Evolutionary conservation across 2,888 invertebrate genomes (phyloP).

Genomic region (Drosophila macrothrix): DNA sequence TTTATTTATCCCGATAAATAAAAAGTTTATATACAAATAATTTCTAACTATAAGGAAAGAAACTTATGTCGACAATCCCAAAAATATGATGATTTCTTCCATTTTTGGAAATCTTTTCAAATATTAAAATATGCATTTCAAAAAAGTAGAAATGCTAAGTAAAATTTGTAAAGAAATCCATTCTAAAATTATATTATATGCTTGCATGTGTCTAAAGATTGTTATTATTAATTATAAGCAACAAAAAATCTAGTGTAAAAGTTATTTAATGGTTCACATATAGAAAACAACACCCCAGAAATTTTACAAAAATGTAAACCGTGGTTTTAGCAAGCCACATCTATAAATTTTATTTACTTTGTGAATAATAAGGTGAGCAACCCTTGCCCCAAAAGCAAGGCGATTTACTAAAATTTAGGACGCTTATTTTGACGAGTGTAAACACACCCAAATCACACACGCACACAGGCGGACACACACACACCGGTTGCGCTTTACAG

Average conservation of each 20-base stretch:
- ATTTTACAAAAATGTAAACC: neutral
- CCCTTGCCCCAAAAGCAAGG: neutral
- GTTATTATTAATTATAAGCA: too few relatives aligned
- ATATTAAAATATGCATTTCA: too few relatives aligned
- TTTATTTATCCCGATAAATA: too few relatives aligned
- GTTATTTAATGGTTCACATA: neutral
- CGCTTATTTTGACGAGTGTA: slow-evolving; percentile 50
- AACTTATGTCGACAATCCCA: too few relatives aligned
- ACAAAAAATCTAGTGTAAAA: neutral
- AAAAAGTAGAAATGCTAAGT: neutral
- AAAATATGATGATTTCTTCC: too few relatives aligned
- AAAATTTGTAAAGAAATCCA: too few relatives aligned
- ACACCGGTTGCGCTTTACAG: slow-evolving; percentile 41
- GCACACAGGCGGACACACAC: slow-evolving; percentile 16
- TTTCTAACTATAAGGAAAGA: too few relatives aligned
- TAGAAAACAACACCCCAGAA: neutral
- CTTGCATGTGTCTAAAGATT: too few relatives aligned
- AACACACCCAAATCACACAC: slow-evolving; percentile 57
- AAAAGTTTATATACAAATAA: too few relatives aligned
- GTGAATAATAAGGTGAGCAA: neutral
- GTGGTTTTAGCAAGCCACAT: neutral
- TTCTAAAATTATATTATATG: too few relatives aligned
- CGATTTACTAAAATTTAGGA: neutral
- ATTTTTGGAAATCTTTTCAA: too few relatives aligned
- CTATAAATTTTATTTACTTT: neutral